Percentiles rank a stretch among this genome's conserved stretches.
Evolutionary conservation across 2,888 invertebrate species (phyloP).

Genomic region (Volucella inanis): DNA sequence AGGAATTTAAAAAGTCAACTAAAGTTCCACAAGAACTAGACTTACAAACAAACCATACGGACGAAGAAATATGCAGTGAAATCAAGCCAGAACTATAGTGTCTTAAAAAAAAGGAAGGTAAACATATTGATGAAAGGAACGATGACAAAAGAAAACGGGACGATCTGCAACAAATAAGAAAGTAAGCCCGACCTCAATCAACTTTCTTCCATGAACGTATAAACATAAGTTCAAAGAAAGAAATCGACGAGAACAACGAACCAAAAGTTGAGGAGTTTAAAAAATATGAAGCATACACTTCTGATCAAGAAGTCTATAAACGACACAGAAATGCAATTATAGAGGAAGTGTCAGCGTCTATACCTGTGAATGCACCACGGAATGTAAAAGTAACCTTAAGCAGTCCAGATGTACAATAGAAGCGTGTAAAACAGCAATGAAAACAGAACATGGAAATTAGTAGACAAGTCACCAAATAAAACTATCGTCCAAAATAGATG

Average conservation of each 20-base stretch:
- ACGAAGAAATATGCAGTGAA: not conserved
- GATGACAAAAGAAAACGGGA: not conserved
- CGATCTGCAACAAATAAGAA: not conserved
- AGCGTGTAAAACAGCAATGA: not conserved
- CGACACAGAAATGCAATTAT: not conserved
- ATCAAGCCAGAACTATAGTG: not conserved
- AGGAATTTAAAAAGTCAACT: not conserved
- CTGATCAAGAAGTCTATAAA: not conserved
- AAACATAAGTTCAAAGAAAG: constrained; percentile 1
- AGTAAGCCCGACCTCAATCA: not conserved
- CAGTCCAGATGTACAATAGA: not conserved
- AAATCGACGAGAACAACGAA: not conserved
- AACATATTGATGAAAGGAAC: not conserved
- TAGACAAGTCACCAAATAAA: constrained; percentile 16
- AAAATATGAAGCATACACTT: not conserved
- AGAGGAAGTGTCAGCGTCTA: not conserved
- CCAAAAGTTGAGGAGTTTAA: not conserved
- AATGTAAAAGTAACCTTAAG: not conserved
- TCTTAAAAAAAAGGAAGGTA: not conserved
- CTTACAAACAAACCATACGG: not conserved
- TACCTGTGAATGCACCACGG: not conserved
- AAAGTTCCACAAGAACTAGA: not conserved
- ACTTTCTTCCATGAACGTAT: not conserved
- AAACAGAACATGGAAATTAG: constrained; percentile 25
- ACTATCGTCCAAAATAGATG: constrained; percentile 21